A percentile compares a stretch with the other conserved stretches of the same genome.
Conservation (phyloP, 2,797 vertebrate species). For the Mycteria americana region DNA sequence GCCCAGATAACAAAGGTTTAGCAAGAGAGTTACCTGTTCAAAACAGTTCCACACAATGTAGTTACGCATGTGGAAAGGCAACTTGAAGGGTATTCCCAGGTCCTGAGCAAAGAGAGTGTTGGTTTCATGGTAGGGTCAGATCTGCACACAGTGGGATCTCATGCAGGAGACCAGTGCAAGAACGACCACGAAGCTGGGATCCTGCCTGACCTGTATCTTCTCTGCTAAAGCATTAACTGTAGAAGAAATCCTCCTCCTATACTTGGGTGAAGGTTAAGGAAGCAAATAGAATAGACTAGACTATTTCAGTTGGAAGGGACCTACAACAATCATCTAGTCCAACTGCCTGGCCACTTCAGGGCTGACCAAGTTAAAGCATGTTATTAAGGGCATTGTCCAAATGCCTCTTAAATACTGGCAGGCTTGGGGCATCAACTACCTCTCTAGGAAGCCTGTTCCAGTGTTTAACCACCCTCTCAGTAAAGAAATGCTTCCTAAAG, state of each 20-base stretch:
- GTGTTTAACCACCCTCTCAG: no score
- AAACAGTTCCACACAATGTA: rapidly evolving
- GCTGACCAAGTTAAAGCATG: neutral
- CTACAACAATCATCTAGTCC: neutral
- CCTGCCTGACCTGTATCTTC: neutral
- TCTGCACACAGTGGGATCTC: neutral
- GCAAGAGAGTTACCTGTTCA: neutral
- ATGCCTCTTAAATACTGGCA: neutral
- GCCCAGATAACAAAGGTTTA: neutral
- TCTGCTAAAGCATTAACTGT: neutral
- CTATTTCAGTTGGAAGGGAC: neutral
- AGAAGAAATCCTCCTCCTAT: neutral
- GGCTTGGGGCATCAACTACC: rapidly evolving
- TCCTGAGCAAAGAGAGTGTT: neutral
- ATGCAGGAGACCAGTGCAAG: neutral
- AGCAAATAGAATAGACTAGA: neutral
- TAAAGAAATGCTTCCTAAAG: no score
- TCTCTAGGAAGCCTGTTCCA: no score
- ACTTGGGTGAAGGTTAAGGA: neutral
- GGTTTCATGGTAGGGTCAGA: neutral
- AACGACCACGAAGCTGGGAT: neutral
- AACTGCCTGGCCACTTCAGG: neutral
- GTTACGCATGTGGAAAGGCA: rapidly evolving
- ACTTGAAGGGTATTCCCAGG: neutral
- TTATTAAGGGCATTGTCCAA: neutral